phyloP scores from a whole-genome alignment of 2,113 vertebrate species.

The Sakesphorus luctuosus region DNA sequence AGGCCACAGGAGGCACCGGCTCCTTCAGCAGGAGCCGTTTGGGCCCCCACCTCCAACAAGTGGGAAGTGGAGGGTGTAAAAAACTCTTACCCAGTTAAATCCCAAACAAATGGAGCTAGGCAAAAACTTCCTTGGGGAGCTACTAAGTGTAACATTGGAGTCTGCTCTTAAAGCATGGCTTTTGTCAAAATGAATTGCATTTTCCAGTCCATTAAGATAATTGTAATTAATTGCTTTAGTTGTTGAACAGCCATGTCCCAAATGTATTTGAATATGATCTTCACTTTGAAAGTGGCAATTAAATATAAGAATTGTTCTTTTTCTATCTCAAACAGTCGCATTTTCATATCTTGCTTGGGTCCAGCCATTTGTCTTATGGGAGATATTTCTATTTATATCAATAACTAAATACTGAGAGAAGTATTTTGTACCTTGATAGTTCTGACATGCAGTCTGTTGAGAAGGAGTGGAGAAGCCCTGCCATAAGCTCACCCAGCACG shows the following conservation, averaged over 20 bases:
- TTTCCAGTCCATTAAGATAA: not conserved
- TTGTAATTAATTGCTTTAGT: not conserved
- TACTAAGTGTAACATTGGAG: not conserved
- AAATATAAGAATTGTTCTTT: not conserved
- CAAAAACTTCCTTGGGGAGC: not conserved
- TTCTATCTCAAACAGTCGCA: not conserved
- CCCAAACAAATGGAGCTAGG: constrained; percentile 16
- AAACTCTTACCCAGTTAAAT: not conserved
- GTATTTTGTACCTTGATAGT: not conserved
- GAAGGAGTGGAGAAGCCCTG: not conserved
- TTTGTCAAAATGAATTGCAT: not conserved
- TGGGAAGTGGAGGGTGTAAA: not conserved
- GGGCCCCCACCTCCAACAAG: not conserved
- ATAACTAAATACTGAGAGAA: not conserved
- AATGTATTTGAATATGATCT: not conserved
- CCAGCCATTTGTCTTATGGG: not conserved
- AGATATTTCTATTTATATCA: not conserved
- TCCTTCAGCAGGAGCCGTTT: not conserved
- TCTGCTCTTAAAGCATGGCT: not conserved
- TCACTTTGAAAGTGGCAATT: not conserved
- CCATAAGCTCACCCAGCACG: not conserved
- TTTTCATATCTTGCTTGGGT: not conserved
- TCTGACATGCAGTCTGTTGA: not conserved
- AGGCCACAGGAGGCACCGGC: not conserved
- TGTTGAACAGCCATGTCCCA: not conserved